Conservation (phyloP, 2,888 invertebrate species). For the Apomyelois bistriatella region DNA sequence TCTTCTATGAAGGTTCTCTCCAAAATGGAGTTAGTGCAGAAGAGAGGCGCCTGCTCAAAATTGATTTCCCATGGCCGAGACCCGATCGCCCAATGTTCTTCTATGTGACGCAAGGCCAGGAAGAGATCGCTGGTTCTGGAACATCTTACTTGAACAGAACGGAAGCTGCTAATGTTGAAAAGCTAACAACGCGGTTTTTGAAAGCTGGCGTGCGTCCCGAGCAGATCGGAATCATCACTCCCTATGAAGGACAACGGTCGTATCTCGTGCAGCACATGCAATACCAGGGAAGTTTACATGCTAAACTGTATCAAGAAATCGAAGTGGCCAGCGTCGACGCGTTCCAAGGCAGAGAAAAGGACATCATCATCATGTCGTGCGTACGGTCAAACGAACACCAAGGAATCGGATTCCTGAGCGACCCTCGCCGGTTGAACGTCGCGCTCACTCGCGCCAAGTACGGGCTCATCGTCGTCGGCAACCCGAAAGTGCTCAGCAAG, state of each 20-base stretch:
- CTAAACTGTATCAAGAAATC: slow-evolving; percentile 98
- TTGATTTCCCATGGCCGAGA: slow-evolving; percentile 99
- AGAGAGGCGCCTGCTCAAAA: slow-evolving; percentile 91
- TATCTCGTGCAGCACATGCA: slow-evolving; percentile 99
- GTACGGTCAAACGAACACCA: slow-evolving; percentile 99
- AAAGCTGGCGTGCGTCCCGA: slow-evolving; percentile 97
- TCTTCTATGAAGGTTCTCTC: slow-evolving; percentile 99
- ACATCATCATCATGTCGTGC: slow-evolving; percentile 99
- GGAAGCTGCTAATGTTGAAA: slow-evolving; percentile 99
- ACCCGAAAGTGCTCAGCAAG: slow-evolving; percentile 98
- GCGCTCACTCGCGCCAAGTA: slow-evolving; percentile 98
- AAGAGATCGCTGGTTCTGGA: slow-evolving; percentile 99
- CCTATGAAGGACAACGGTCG: slow-evolving; percentile 98
- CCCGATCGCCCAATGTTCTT: slow-evolving; percentile 99
- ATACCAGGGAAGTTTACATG: slow-evolving; percentile 97
- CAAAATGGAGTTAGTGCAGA: slow-evolving; percentile 99
- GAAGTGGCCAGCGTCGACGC: slow-evolving; percentile 99
- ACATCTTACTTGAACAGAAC: slow-evolving; percentile 99
- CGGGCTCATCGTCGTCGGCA: slow-evolving; percentile 98
- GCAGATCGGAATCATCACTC: slow-evolving; percentile 99
- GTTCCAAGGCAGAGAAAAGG: slow-evolving; percentile 99
- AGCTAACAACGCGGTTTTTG: slow-evolving; percentile 96
- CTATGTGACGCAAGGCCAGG: slow-evolving; percentile 98
- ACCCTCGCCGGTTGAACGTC: slow-evolving; percentile 98
- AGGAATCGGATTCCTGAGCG: slow-evolving; percentile 99